Evolutionary conservation across 2,797 vertebrate genomes (phyloP).

Genomic region (Eulemur coronatus): DNA sequence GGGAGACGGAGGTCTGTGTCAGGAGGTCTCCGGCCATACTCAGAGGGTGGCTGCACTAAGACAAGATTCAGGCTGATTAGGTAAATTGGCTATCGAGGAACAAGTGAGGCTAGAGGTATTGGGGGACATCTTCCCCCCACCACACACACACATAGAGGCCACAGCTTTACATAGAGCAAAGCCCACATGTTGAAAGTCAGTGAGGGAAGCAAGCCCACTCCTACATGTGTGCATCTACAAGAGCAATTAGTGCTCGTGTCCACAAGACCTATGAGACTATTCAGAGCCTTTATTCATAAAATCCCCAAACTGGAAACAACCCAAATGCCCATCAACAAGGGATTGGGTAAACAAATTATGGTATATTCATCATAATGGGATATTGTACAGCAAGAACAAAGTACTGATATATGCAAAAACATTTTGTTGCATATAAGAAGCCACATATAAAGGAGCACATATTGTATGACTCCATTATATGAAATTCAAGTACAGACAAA

Average conservation of each 20-base stretch:
- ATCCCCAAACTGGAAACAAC: conserved; percentile 30
- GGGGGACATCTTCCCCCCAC: not conserved
- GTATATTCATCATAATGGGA: not conserved
- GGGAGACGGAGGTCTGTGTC: not conserved
- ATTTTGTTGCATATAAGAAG: not conserved
- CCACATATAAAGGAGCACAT: not conserved
- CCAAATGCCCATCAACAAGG: not conserved
- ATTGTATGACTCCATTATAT: not conserved
- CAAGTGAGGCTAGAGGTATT: not conserved
- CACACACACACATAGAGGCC: not conserved
- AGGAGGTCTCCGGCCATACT: not conserved
- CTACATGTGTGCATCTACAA: not conserved
- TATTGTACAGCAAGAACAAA: conserved; percentile 32
- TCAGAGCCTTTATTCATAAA: conserved; percentile 7
- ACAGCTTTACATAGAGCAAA: not conserved
- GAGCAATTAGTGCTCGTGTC: not conserved
- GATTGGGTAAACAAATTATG: not conserved
- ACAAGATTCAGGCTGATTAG: not conserved
- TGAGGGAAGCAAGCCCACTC: not conserved
- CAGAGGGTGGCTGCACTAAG: not conserved
- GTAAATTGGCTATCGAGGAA: not conserved
- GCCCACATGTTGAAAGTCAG: not conserved
- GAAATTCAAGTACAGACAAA: conserved; percentile 20
- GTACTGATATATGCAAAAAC: not conserved
- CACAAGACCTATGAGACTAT: not conserved